These are phyloP conservation scores for Antigone vipio DNA, from an alignment of 2,113 vertebrate genomes.

Conservation along the genomic window DNA sequence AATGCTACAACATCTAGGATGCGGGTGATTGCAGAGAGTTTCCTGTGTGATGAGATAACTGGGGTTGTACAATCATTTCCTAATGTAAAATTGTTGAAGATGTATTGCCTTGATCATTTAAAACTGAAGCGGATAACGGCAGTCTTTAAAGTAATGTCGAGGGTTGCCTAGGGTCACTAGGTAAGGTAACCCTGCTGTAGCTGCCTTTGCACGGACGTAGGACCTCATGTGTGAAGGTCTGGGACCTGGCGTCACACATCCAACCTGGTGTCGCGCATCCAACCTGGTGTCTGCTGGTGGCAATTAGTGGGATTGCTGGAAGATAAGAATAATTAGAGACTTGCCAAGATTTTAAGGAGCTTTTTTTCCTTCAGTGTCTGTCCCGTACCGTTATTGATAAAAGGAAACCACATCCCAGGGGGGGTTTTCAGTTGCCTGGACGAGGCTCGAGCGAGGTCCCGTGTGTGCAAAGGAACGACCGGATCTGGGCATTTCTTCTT, in stretches of 20 bases:
- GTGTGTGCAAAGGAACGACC: accelerated
- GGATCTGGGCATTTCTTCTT: background rate
- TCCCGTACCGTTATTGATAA: background rate
- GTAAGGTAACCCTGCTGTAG: too few species aligned
- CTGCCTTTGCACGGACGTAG: background rate
- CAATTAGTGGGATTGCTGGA: background rate
- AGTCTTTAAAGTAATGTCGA: background rate
- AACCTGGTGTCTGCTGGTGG: background rate
- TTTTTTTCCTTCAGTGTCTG: background rate
- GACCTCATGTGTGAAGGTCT: background rate
- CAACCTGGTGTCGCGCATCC: background rate
- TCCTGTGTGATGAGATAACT: background rate
- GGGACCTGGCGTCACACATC: too few species aligned
- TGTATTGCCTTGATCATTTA: background rate
- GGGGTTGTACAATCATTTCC: background rate
- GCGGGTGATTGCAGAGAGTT: background rate
- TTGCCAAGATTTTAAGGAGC: background rate
- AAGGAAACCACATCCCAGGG: too few species aligned
- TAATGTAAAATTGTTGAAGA: background rate
- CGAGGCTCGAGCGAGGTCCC: accelerated
- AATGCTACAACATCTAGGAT: too few species aligned
- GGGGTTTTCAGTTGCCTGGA: background rate
- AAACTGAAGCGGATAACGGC: background rate
- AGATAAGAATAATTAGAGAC: background rate
- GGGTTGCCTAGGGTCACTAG: background rate